Evolutionary conservation across 2,888 invertebrate species (phyloP).

Genomic region (Ophraella communa): DNA sequence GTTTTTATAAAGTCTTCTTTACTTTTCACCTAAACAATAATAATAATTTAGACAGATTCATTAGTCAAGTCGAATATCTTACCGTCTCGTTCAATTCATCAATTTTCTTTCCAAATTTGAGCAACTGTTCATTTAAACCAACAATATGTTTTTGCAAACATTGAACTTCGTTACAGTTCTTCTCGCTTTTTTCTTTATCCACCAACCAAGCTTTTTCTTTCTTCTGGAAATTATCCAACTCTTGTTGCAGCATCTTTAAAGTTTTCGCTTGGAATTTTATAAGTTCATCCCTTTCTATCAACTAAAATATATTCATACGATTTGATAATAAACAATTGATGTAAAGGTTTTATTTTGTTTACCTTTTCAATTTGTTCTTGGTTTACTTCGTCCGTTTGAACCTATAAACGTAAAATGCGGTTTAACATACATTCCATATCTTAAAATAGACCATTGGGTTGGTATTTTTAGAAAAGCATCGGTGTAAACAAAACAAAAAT

Average conservation of each 20-base stretch:
- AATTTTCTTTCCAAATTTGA: conserved; percentile 41
- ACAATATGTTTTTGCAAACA: conserved; percentile 49
- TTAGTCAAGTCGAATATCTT: conserved; percentile 39
- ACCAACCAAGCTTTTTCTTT: conserved; percentile 38
- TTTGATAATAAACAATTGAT: not conserved
- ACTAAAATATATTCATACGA: conserved; percentile 19
- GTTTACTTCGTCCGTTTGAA: conserved; percentile 19
- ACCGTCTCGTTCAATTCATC: conserved; percentile 49
- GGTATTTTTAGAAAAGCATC: conserved; percentile 18
- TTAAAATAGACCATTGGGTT: conserved; percentile 17
- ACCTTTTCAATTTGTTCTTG: conserved; percentile 9
- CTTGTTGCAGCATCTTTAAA: conserved; percentile 43
- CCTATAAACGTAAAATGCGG: conserved; percentile 15
- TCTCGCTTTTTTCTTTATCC: conserved; percentile 32
- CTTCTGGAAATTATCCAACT: conserved; percentile 42
- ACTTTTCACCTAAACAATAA: conserved; percentile 30
- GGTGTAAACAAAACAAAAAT: not conserved
- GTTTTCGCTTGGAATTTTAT: conserved; percentile 44
- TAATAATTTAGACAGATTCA: too few relatives aligned
- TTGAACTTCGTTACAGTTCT: conserved; percentile 43
- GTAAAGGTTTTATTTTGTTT: not conserved
- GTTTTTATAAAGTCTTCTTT: conserved; percentile 45
- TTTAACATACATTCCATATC: conserved; percentile 8
- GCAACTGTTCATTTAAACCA: conserved; percentile 43
- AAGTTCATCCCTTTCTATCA: conserved; percentile 44